Conservation (phyloP, 2,888 invertebrate genomes). For the Leistus spinibarbis region DNA sequence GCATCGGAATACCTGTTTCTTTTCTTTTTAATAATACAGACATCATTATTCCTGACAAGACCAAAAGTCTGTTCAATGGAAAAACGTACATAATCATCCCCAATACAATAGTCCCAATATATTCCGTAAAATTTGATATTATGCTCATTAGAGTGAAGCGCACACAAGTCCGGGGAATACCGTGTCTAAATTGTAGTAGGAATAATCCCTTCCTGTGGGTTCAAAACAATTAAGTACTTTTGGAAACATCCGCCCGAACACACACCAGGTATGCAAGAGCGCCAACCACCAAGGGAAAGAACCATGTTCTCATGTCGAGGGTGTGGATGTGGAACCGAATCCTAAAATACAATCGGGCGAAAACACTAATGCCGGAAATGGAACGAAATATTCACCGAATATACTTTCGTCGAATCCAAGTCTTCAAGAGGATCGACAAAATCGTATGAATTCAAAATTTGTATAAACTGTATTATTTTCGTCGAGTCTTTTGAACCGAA, state of each 20-base stretch:
- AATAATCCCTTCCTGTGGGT: slow-evolving; percentile 16
- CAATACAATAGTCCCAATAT: too few species aligned
- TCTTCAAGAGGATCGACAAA: too few species aligned
- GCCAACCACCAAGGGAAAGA: neutral
- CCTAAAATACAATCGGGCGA: neutral
- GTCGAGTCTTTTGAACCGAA: too few species aligned
- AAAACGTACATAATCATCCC: too few species aligned
- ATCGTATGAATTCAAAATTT: too few species aligned
- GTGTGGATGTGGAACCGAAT: neutral
- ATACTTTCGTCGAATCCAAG: neutral
- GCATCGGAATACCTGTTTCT: too few species aligned
- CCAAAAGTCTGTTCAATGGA: too few species aligned
- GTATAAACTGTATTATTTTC: neutral
- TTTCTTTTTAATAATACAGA: too few species aligned
- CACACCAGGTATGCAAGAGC: neutral
- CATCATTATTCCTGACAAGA: too few species aligned
- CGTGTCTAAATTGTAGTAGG: slow-evolving; percentile 9
- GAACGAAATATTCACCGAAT: neutral
- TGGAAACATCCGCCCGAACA: slow-evolving; percentile 1
- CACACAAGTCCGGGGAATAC: neutral
- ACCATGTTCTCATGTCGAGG: neutral
- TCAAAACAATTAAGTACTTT: slow-evolving; percentile 12
- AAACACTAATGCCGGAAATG: neutral
- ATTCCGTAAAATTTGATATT: neutral
- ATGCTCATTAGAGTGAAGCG: neutral